Conservation (phyloP, 2,113 vertebrate species). For the Muscicapa adusta region DNA sequence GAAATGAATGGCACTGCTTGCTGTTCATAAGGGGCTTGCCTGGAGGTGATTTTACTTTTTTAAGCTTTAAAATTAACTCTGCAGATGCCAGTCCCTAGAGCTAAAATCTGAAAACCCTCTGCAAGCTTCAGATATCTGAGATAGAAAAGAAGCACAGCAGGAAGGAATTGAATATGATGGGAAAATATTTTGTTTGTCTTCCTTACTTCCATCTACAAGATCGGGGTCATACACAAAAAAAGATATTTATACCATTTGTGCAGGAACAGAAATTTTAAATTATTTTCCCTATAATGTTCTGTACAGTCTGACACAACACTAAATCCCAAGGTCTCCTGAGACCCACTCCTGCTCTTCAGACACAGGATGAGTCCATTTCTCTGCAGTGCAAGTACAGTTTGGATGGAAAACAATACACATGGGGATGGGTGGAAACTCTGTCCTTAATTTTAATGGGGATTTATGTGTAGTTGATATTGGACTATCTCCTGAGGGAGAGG, state of each 20-base stretch:
- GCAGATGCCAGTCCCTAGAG: not conserved
- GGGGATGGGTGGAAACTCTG: not conserved
- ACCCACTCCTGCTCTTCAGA: not conserved
- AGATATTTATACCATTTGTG: not conserved
- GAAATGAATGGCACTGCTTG: constrained; percentile 59
- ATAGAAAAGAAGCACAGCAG: not conserved
- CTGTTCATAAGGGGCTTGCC: constrained; percentile 44
- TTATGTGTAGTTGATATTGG: constrained; percentile 17
- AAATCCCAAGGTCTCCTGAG: not conserved
- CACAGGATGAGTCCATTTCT: not conserved
- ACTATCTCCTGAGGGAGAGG: not conserved
- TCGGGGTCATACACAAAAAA: not conserved
- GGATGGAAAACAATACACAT: not conserved
- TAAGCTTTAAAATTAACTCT: constrained; percentile 31
- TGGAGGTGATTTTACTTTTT: constrained; percentile 44
- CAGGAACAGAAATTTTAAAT: not conserved
- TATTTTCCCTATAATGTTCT: not conserved
- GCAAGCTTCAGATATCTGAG: not conserved
- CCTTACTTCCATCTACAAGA: not conserved
- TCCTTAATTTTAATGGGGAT: constrained; percentile 47
- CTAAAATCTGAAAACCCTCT: not conserved
- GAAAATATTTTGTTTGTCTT: not conserved
- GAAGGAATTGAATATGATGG: not conserved
- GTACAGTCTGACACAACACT: not conserved
- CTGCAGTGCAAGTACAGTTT: not conserved